phyloP scores from a whole-genome alignment of 2,797 vertebrate genomes.

The Setipinna tenuifilis region DNA sequence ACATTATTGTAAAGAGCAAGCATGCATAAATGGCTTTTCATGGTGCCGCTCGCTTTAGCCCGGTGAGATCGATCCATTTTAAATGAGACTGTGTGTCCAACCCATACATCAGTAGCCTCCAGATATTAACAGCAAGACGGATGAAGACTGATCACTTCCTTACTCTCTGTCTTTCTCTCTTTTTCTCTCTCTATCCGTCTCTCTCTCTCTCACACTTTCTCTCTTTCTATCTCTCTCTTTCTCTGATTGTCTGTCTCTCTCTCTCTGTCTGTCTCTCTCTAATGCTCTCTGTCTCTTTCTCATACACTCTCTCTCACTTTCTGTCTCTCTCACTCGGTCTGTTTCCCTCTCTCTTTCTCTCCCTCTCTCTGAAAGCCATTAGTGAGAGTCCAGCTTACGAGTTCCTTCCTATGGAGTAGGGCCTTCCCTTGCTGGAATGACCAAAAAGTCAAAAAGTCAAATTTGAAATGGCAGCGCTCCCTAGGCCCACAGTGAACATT shows the following conservation, averaged over 20 bases:
- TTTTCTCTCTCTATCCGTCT: background rate
- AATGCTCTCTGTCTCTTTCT: background rate
- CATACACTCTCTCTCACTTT: background rate
- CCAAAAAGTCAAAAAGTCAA: too few species aligned
- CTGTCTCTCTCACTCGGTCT: too few species aligned
- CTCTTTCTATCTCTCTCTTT: too few species aligned
- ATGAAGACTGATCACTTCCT: background rate
- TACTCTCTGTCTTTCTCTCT: background rate
- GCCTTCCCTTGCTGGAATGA: background rate
- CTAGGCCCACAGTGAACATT: too few species aligned
- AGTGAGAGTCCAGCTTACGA: background rate
- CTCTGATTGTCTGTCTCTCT: background rate
- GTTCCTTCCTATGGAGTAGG: slow-evolving; percentile 22
- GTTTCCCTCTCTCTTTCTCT: too few species aligned
- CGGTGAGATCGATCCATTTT: background rate
- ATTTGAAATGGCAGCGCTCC: too few species aligned
- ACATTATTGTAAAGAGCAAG: background rate
- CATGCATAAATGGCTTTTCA: slow-evolving; percentile 2
- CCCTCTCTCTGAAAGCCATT: slow-evolving; percentile 36
- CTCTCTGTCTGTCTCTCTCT: too few species aligned
- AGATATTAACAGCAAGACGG: background rate
- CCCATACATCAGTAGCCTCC: background rate
- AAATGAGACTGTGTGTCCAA: background rate
- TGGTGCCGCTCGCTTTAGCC: background rate
- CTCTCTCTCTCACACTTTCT: too few species aligned